These are phyloP conservation scores for Ganaspis brasiliensis DNA, from an alignment of 2,888 invertebrate genomes.

Conservation along the genomic window DNA sequence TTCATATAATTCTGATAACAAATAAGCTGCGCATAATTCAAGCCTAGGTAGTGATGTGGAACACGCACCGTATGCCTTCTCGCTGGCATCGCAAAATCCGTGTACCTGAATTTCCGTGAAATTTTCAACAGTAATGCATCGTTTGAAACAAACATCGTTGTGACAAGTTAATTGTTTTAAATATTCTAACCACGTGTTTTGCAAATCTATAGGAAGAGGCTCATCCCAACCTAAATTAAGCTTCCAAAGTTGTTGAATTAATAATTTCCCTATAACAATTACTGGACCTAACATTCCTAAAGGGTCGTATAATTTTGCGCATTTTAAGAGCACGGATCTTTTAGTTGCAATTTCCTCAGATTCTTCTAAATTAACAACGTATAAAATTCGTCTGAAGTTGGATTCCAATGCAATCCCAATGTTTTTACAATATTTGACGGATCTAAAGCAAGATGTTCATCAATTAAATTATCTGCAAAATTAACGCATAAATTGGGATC, in stretches of 20 bases:
- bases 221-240: slow-evolving; percentile 67
- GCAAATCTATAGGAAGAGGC: slow-evolving; percentile 55
- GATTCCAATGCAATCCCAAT: neutral
- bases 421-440: neutral
- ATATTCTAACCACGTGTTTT: slow-evolving; percentile 46
- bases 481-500: neutral
- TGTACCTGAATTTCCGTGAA: neutral
- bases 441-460: neutral
- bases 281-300: slow-evolving; percentile 57
- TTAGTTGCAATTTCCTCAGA: neutral
- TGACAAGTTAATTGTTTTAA: slow-evolving; percentile 44
- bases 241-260: slow-evolving; percentile 66
- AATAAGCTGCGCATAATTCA: too few relatives aligned
- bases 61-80: neutral
- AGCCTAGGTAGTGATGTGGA: neutral
- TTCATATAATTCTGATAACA: too few relatives aligned
- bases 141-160: slow-evolving; percentile 32
- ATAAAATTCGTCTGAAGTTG: too few relatives aligned
- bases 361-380: neutral
- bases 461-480: neutral
- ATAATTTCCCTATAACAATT: slow-evolving; percentile 61
- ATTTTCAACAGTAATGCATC: neutral
- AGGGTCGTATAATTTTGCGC: neutral
- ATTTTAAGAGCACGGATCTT: neutral
- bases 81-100: neutral